Evolutionary conservation across 2,888 invertebrate species (phyloP).

Genomic region (Drosophila rubida): DNA sequence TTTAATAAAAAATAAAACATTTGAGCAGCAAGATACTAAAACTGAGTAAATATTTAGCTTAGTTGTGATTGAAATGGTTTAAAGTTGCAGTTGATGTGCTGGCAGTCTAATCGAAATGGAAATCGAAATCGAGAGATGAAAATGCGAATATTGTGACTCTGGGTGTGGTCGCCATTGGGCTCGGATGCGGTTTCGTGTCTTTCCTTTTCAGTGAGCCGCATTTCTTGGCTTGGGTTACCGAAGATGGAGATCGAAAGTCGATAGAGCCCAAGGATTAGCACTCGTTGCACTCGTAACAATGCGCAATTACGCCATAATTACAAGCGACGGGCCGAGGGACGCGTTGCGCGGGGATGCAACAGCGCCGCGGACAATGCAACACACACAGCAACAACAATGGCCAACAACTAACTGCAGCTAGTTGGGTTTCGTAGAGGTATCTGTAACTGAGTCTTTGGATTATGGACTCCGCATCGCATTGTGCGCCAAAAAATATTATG

Average conservation of each 20-base stretch:
- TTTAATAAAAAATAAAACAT: no score
- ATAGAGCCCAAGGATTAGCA: slow-evolving; percentile 33
- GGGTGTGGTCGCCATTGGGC: slow-evolving; percentile 20
- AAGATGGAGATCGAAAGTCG: slow-evolving; percentile 25
- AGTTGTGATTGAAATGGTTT: no score
- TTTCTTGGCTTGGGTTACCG: slow-evolving; percentile 3
- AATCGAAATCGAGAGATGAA: background rate
- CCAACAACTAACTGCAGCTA: slow-evolving; percentile 2
- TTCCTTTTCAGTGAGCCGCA: background rate
- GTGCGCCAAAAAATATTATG: slow-evolving; percentile 48
- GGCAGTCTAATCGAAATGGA: no score
- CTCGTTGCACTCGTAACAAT: slow-evolving; percentile 53
- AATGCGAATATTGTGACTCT: background rate
- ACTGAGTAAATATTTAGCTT: no score
- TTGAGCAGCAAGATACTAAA: no score
- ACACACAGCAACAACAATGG: slow-evolving; percentile 25
- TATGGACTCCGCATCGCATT: slow-evolving; percentile 28
- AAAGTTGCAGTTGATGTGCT: no score
- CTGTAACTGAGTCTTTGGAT: slow-evolving; percentile 47
- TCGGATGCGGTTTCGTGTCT: slow-evolving; percentile 15
- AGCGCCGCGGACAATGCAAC: slow-evolving; percentile 25
- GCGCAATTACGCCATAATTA: slow-evolving; percentile 73
- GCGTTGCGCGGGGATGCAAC: slow-evolving; percentile 1
- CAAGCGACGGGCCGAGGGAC: slow-evolving; percentile 46
- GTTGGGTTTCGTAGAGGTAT: slow-evolving; percentile 31